Conservation (phyloP, 1,140 invertebrate species). For the Babylonia areolata region DNA sequence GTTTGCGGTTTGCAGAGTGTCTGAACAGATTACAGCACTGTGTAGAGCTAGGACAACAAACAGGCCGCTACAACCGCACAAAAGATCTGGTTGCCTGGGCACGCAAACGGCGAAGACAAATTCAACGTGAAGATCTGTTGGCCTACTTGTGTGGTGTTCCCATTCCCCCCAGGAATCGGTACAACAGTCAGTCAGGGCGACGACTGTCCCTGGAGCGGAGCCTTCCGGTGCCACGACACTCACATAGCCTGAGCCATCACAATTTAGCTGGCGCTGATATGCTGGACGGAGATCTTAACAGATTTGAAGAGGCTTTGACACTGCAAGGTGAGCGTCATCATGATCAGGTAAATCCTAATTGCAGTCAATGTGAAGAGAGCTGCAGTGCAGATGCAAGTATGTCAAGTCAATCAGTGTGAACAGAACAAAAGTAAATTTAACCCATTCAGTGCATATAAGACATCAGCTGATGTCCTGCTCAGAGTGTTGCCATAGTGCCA, state of each 20-base stretch:
- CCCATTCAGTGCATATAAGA: too few species aligned
- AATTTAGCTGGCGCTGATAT: constrained; percentile 47
- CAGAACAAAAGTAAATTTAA: too few species aligned
- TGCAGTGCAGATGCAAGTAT: too few species aligned
- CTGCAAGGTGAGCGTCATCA: constrained; percentile 76
- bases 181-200: constrained; percentile 75
- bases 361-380: too few species aligned
- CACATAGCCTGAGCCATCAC: neutral
- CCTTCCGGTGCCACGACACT: constrained; percentile 46
- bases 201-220: constrained; percentile 66
- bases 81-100: constrained; percentile 87
- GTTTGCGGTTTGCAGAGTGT: constrained; percentile 63
- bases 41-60: constrained; percentile 84
- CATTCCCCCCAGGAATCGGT: constrained; percentile 80
- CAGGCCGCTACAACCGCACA: constrained; percentile 84
- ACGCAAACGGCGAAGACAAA: constrained; percentile 78
- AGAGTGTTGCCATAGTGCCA: too few species aligned
- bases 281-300: constrained; percentile 81
- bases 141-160: constrained; percentile 87
- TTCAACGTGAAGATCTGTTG: constrained; percentile 86
- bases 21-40: constrained; percentile 83
- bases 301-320: constrained; percentile 86
- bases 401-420: too few species aligned
- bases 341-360: too few species aligned
- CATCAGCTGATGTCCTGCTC: too few species aligned